Evolutionary conservation across 2,797 vertebrate species (phyloP).

Genomic region (Artibeus jamaicensis): DNA sequence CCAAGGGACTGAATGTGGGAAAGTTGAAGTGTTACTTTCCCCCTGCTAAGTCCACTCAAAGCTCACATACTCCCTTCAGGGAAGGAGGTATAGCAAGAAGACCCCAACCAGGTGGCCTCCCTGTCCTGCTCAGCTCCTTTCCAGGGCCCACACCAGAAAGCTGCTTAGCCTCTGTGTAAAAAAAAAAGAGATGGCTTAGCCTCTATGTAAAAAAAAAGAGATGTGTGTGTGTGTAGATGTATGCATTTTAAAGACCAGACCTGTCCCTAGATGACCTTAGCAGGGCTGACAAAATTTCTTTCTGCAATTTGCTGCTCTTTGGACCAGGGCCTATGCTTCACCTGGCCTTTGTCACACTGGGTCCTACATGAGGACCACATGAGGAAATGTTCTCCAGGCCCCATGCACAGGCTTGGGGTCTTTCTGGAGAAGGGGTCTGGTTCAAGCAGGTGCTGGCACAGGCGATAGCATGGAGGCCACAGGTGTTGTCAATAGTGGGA

Average conservation of each 20-base stretch:
- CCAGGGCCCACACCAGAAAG: neutral
- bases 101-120: neutral
- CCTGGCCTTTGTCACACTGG: neutral
- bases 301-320: neutral
- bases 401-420: neutral
- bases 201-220: neutral
- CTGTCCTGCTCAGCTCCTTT: neutral
- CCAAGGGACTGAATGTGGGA: neutral
- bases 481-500: neutral
- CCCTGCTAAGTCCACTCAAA: neutral
- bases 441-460: fast-evolving
- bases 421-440: neutral
- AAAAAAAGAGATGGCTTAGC: too few relatives aligned
- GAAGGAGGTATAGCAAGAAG: neutral
- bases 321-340: neutral
- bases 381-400: neutral
- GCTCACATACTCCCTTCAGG: neutral
- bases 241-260: neutral
- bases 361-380: neutral
- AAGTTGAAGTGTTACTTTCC: neutral
- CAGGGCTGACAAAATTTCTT: neutral
- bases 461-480: fast-evolving
- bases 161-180: neutral
- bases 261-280: neutral
- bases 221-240: neutral